Evolutionary conservation across 2,797 vertebrate genomes (phyloP).

Genomic region (Gambusia yucatana): DNA sequence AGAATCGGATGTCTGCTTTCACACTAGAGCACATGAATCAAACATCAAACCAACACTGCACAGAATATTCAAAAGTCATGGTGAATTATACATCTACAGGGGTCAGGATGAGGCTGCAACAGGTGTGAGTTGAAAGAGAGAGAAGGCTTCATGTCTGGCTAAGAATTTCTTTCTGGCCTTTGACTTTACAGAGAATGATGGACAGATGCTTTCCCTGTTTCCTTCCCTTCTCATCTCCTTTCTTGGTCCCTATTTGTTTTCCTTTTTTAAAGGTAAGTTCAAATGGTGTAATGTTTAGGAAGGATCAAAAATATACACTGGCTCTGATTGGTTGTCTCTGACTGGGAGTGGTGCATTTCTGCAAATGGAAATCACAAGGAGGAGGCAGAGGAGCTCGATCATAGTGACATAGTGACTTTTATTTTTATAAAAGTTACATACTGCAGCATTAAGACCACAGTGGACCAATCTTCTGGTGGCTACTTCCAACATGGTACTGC

Average conservation of each 20-base stretch:
- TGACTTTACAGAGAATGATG: neutral
- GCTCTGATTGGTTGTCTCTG: no score
- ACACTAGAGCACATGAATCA: slow-evolving; percentile 66
- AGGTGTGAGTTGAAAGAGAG: slow-evolving; percentile 58
- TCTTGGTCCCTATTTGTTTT: neutral
- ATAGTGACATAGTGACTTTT: no score
- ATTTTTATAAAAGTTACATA: no score
- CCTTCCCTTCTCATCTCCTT: slow-evolving; percentile 1
- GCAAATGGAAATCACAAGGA: no score
- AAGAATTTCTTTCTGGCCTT: slow-evolving; percentile 22
- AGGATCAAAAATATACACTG: neutral
- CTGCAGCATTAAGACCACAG: no score
- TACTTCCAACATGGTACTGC: no score
- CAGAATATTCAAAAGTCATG: slow-evolving; percentile 66
- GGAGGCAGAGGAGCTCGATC: no score
- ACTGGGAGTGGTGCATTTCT: no score
- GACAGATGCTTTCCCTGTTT: neutral
- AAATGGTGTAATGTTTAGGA: neutral
- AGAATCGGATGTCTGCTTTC: slow-evolving; percentile 28
- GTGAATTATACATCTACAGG: slow-evolving; percentile 78
- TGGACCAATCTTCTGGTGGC: no score
- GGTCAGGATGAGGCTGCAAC: slow-evolving; percentile 65
- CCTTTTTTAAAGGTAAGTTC: neutral
- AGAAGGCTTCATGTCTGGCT: slow-evolving; percentile 37
- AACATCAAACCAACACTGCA: slow-evolving; percentile 73